Base-by-base conservation (phyloP, 1,140 invertebrate species). In the Yoshiicerus persimilis region DNA sequence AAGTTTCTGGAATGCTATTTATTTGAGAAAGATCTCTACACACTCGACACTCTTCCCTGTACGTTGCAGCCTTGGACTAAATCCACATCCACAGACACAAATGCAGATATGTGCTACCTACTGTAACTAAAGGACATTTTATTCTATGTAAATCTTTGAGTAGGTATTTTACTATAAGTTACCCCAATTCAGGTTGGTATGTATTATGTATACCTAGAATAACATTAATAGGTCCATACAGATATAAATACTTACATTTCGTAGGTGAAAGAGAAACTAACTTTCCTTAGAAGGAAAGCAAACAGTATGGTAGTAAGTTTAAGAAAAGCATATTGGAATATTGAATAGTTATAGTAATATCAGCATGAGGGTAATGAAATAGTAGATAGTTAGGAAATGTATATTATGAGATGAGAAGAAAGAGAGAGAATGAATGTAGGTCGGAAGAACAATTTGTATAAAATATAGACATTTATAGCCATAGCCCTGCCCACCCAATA, bases 401-500 rank as follows among this genome's bases (percentile, higher is more conserved):
- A 13, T 30, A 70, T 70, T 30, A 30, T 32, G 64, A 77, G 70
- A 34, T 38, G 75, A 80, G 75, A 38, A 36, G 20, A 80, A 36
- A 2, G 32, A 36, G 32, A 36, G 75, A 80, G 30, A 36, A 80
- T 32, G 75, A 25, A 80, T 80, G 32, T 80, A 80, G 75, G 75
- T 80, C 75, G 75, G 20, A 34, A 36, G 75, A 80, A 80, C 75
- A 80, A 80, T 80, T 80, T 80, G 75, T 80, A 80, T 80, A 80
- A 80, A 80, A 80, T 80, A 80, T 80, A 80, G 75, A 80, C 75
- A 80, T 80, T 80, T 80, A 80, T 80, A 80, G 75, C 75, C 75
- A 80, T 80, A 80, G 75, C 75, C 75, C 75, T 80, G 30, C 75
- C 75, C 75, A 80, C 75, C 32, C 75, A 80, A 80, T 80, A 80